Conservation (phyloP, 53 echinoderm and acorn worm species). For the Crossaster papposus region DNA sequence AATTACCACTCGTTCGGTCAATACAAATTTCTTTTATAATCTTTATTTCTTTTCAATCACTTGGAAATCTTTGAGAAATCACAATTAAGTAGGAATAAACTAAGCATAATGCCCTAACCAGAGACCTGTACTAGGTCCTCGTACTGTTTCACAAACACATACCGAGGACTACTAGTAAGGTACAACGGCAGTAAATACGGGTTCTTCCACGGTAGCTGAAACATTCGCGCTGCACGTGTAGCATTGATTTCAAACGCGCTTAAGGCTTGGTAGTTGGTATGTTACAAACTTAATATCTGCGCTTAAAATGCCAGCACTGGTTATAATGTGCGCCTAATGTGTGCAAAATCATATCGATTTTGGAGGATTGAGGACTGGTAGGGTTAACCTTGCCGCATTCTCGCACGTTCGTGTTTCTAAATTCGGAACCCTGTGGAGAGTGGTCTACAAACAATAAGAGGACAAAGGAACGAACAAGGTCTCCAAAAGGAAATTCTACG, state of each 20-base stretch:
- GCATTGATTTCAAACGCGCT: not conserved
- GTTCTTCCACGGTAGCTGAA: not conserved
- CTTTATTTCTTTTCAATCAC: not conserved
- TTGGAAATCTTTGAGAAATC: not conserved
- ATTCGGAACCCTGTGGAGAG: too few relatives aligned
- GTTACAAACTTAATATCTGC: too few relatives aligned
- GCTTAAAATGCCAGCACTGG: too few relatives aligned
- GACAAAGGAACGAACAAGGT: too few relatives aligned
- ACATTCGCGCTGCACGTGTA: not conserved
- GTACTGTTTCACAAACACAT: not conserved
- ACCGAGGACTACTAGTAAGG: slow-evolving; percentile 51
- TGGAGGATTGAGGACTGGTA: too few relatives aligned
- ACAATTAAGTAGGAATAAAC: not conserved
- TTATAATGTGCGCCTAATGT: too few relatives aligned
- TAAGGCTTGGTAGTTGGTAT: too few relatives aligned
- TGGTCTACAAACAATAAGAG: too few relatives aligned
- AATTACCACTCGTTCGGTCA: not conserved
- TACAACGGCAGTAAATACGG: not conserved
- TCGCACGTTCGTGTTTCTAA: too few relatives aligned
- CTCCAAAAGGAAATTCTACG: too few relatives aligned
- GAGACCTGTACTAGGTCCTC: slow-evolving; percentile 58
- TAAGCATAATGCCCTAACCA: not conserved
- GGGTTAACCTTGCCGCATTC: too few relatives aligned
- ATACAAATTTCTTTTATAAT: not conserved
- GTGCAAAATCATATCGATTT: too few relatives aligned